Percentiles rank a stretch among this genome's conserved stretches.
Conservation (phyloP, 2,888 invertebrate species). For the Acrobasis repandana region DNA sequence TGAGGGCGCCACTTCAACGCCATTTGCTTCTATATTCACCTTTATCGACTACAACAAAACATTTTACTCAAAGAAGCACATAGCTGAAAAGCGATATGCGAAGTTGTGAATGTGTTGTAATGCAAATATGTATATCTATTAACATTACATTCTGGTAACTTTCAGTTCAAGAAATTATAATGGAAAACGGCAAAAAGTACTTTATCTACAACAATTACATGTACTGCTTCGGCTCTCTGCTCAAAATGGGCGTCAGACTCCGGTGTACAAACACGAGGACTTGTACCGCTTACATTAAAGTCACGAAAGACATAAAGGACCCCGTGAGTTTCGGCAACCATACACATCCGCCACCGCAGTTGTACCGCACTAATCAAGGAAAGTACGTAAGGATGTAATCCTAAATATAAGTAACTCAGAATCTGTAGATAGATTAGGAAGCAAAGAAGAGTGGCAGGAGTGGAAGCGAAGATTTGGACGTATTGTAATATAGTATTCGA, state of each 20-base stretch:
- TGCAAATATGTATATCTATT: background rate
- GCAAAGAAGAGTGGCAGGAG: no score
- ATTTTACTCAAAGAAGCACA: no score
- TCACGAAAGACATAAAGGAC: slow-evolving; percentile 33
- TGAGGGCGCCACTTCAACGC: no score
- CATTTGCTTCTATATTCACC: no score
- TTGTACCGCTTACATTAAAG: slow-evolving; percentile 42
- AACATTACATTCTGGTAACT: background rate
- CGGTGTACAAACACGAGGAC: slow-evolving; percentile 44
- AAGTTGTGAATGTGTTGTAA: no score
- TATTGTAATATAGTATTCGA: no score
- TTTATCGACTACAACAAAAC: no score
- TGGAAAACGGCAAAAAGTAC: slow-evolving; percentile 39
- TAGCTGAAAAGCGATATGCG: no score
- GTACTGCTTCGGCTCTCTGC: slow-evolving; percentile 29
- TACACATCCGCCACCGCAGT: slow-evolving; percentile 37
- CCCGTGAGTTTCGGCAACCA: slow-evolving; percentile 34
- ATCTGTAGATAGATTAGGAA: no score
- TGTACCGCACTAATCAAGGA: slow-evolving; percentile 32
- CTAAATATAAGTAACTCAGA: no score
- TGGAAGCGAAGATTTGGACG: no score
- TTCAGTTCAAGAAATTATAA: slow-evolving; percentile 35
- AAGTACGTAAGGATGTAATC: slow-evolving; percentile 31
- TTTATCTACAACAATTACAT: slow-evolving; percentile 43
- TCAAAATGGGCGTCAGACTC: slow-evolving; percentile 2